phyloP scores from a whole-genome alignment of 2,113 vertebrate species.

The Hyla sarda region DNA sequence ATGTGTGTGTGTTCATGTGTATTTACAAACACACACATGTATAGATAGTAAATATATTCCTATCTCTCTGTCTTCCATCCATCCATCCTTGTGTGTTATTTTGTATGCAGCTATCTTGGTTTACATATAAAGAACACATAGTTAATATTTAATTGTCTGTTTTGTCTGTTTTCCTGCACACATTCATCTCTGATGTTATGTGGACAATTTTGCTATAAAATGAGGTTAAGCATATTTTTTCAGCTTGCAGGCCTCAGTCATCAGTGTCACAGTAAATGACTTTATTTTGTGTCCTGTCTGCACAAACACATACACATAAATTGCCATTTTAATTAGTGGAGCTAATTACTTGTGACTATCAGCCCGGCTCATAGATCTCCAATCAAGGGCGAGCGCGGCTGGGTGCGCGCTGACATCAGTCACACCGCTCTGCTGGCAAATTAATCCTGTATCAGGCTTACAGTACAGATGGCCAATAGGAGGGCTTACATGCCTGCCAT shows the following conservation, averaged over 20 bases:
- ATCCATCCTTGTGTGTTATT: neutral
- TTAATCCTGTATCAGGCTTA: conserved; percentile 74
- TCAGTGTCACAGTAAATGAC: conserved; percentile 26
- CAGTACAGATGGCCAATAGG: conserved; percentile 74
- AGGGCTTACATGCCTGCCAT: conserved; percentile 66
- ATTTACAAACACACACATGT: neutral
- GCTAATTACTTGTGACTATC: conserved; percentile 58
- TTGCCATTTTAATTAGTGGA: conserved; percentile 59
- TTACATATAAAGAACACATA: neutral
- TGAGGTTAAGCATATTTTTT: conserved; percentile 21
- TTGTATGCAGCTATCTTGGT: neutral
- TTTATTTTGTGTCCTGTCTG: conserved; percentile 40
- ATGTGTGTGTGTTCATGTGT: neutral
- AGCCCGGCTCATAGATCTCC: conserved; percentile 49
- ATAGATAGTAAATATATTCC: neutral
- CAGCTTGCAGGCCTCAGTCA: conserved; percentile 39
- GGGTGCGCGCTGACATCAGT: conserved; percentile 47
- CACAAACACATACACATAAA: conserved; percentile 58
- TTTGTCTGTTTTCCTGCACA: neutral
- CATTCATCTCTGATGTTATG: conserved; percentile 4
- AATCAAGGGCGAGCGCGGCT: conserved; percentile 49
- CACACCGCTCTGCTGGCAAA: conserved; percentile 50
- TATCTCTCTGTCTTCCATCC: neutral
- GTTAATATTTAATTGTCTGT: neutral
- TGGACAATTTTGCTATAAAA: neutral